Percentiles rank a stretch among this genome's conserved stretches.
phyloP scores from a whole-genome alignment of 2,888 invertebrate genomes.

The Ormyrus labotus region DNA sequence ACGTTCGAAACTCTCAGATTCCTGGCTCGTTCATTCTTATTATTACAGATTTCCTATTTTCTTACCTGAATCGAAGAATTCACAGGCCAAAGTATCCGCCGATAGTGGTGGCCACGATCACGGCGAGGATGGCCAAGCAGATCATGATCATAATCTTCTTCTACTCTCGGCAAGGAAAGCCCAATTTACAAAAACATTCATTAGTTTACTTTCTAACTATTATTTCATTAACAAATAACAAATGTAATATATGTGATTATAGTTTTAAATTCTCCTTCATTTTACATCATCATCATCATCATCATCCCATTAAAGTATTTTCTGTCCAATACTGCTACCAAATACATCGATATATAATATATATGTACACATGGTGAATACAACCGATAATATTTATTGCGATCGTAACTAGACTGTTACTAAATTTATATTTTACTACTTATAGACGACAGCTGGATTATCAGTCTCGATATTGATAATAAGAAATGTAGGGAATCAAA shows the following conservation, averaged over 20 bases:
- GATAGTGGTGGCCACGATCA: conserved; percentile 83
- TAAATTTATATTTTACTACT: not conserved
- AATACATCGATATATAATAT: conserved; percentile 17
- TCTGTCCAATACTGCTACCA: conserved; percentile 58
- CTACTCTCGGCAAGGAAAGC: conserved; percentile 79
- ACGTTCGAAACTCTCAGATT: conserved; percentile 21
- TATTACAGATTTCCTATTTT: too few species aligned
- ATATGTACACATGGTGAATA: conserved; percentile 31
- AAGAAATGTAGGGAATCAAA: not conserved
- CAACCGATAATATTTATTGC: conserved; percentile 6
- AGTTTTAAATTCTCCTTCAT: not conserved
- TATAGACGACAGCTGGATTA: not conserved
- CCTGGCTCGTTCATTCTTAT: too few species aligned
- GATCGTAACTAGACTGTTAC: not conserved
- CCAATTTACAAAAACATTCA: conserved; percentile 53
- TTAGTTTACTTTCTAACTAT: conserved; percentile 36
- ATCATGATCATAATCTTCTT: conserved; percentile 96
- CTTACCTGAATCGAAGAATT: conserved; percentile 49
- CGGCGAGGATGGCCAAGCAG: conserved; percentile 88
- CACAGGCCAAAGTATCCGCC: conserved; percentile 80
- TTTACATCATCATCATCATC: conserved; percentile 2
- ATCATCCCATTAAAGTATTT: conserved; percentile 17
- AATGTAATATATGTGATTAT: not conserved
- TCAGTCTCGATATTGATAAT: conserved; percentile 12
- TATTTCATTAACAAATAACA: not conserved